These are phyloP conservation scores for Graphium colonna DNA, from an alignment of 2,888 invertebrate species.

Conservation along the genomic window DNA sequence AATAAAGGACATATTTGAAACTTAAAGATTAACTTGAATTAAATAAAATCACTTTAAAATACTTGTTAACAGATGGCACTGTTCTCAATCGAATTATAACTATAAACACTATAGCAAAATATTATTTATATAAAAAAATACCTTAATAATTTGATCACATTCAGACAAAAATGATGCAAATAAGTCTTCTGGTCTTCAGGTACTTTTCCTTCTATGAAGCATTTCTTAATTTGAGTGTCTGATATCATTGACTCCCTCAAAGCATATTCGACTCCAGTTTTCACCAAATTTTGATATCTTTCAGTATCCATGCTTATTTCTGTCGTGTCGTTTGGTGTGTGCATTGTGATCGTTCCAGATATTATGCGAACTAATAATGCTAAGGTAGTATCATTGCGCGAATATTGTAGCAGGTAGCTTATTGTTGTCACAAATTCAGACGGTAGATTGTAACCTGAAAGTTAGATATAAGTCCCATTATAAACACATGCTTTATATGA, in stretches of 20 bases:
- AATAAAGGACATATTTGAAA: no score
- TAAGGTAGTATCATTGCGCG: constrained; percentile 78
- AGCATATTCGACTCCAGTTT: constrained; percentile 64
- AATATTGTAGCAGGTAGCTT: constrained; percentile 81
- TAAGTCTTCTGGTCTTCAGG: constrained; percentile 64
- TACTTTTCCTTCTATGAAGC: constrained; percentile 48
- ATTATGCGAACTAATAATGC: constrained; percentile 82
- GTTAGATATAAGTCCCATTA: no score
- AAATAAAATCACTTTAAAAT: no score
- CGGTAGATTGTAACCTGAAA: constrained; percentile 79
- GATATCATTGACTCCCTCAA: constrained; percentile 60
- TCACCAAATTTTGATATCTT: constrained; percentile 57
- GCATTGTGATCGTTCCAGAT: constrained; percentile 78
- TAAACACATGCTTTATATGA: no score
- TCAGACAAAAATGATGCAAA: constrained; percentile 63
- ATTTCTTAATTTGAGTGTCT: constrained; percentile 58
- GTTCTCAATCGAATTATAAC: neutral
- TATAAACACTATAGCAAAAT: neutral
- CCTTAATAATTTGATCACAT: constrained; percentile 66
- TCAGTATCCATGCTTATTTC: constrained; percentile 61
- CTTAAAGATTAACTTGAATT: no score
- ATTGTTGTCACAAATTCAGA: constrained; percentile 82
- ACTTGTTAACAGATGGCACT: no score
- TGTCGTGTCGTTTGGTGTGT: constrained; percentile 55
- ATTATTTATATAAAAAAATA: constrained; percentile 30